Evolutionary conservation across 2,888 invertebrate genomes (phyloP).

Genomic region (Chrysotoxum bicinctum): DNA sequence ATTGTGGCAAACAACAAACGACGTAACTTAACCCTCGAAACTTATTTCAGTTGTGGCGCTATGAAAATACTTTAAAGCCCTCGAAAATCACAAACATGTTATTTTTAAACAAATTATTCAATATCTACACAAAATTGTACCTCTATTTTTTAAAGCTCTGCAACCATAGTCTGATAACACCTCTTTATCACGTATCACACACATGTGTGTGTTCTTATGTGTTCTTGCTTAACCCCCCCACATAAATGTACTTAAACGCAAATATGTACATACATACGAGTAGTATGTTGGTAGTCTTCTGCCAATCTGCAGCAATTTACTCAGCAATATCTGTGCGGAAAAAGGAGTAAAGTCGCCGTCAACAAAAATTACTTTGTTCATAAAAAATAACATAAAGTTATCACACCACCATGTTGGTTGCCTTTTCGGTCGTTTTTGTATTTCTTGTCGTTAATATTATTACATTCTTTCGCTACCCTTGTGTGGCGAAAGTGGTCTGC

Average conservation of each 20-base stretch:
- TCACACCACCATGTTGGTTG: conserved; percentile 64
- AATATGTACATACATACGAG: too few species aligned
- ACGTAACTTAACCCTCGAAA: background rate
- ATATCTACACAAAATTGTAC: background rate
- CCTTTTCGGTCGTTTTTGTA: conserved; percentile 45
- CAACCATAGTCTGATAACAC: conserved; percentile 21
- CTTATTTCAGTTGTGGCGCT: background rate
- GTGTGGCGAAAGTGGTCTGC: conserved; percentile 34
- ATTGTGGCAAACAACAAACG: background rate
- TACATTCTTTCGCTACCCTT: background rate
- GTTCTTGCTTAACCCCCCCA: background rate
- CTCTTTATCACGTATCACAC: background rate
- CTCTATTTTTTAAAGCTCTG: background rate
- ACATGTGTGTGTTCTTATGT: background rate
- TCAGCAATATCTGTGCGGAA: conserved; percentile 28
- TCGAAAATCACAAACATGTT: background rate
- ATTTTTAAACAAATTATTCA: background rate
- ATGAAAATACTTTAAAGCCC: background rate
- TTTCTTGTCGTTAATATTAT: background rate
- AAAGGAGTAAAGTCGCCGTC: conserved; percentile 50
- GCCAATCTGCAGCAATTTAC: conserved; percentile 59
- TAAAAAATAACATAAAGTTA: conserved; percentile 50
- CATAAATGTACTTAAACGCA: background rate
- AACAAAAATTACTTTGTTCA: conserved; percentile 44
- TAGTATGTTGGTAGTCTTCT: background rate